A percentile compares a stretch with the other conserved stretches of the same genome.
phyloP scores from a whole-genome alignment of 2,888 invertebrate species.

The Mactromeris polynyma region DNA sequence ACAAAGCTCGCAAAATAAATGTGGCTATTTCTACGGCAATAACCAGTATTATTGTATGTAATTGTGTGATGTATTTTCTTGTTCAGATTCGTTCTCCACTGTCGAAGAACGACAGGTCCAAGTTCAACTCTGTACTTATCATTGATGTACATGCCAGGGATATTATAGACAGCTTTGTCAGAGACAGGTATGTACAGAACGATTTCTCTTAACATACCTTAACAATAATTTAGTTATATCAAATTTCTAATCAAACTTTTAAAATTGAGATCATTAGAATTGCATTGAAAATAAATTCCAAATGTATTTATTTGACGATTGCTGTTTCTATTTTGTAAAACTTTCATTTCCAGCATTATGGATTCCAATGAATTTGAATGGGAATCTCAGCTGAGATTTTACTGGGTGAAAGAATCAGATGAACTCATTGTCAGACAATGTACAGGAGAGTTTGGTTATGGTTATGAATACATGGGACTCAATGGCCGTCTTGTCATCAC shows the following conservation, averaged over 20 bases:
- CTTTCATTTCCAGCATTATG: constrained; percentile 90
- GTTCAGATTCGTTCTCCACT: constrained; percentile 90
- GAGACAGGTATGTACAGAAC: constrained; percentile 87
- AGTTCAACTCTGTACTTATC: constrained; percentile 95
- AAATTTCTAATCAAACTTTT: too few species aligned
- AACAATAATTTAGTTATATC: too few species aligned
- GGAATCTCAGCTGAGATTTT: constrained; percentile 97
- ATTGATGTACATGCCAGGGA: constrained; percentile 97
- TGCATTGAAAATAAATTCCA: too few species aligned
- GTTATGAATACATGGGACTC: constrained; percentile 98
- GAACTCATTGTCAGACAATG: constrained; percentile 95
- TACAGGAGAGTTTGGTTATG: constrained; percentile 94
- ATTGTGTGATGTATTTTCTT: constrained; percentile 6
- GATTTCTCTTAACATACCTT: background rate
- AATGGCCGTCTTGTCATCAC: constrained; percentile 97
- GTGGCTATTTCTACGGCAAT: too few species aligned
- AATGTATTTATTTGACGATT: too few species aligned
- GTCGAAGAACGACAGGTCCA: constrained; percentile 93
- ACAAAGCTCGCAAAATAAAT: too few species aligned
- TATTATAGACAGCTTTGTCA: constrained; percentile 92
- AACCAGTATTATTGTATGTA: too few species aligned
- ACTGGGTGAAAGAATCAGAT: constrained; percentile 94
- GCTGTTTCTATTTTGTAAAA: background rate
- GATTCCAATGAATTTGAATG: constrained; percentile 96
- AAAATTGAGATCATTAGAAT: too few species aligned